Percentiles rank a stretch among this genome's conserved stretches.
Evolutionary conservation across 2,888 invertebrate genomes (phyloP).

Genomic region (Drepana falcataria): DNA sequence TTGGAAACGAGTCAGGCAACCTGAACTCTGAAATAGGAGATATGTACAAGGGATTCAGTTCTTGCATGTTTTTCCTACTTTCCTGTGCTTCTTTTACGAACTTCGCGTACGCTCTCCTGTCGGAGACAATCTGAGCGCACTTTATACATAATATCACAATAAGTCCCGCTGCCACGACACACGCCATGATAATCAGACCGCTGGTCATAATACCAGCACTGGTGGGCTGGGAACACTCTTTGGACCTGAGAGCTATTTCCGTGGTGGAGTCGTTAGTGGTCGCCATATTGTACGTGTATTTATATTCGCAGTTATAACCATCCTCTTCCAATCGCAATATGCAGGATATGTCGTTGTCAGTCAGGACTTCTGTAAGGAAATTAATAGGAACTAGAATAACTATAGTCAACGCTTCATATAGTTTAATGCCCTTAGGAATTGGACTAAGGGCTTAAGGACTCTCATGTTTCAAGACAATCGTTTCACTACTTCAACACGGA

Average conservation of each 20-base stretch:
- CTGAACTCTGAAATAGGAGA: constrained; percentile 78
- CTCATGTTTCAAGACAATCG: too few relatives aligned
- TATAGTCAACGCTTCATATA: too few relatives aligned
- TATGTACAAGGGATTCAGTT: constrained; percentile 81
- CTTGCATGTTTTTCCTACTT: constrained; percentile 55
- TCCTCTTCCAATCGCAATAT: constrained; percentile 48
- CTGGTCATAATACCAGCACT: constrained; percentile 56
- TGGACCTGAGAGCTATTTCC: constrained; percentile 54
- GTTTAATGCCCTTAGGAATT: too few relatives aligned
- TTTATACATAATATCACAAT: constrained; percentile 58
- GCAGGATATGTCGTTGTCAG: constrained; percentile 44
- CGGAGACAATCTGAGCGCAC: constrained; percentile 62
- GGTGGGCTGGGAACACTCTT: constrained; percentile 52
- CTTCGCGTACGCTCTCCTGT: constrained; percentile 74
- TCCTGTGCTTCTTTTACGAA: constrained; percentile 67
- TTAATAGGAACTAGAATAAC: neutral
- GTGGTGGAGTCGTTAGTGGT: constrained; percentile 40
- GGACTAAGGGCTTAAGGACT: too few relatives aligned
- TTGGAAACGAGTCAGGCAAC: constrained; percentile 72
- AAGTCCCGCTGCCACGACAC: constrained; percentile 68
- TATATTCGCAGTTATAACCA: constrained; percentile 56
- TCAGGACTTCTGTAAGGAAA: constrained; percentile 32
- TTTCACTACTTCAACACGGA: too few relatives aligned
- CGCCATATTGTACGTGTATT: constrained; percentile 54
- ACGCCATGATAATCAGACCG: constrained; percentile 55